Evolutionary conservation across 2,888 invertebrate genomes (phyloP), one percentile per base, ranked within the genome.

Genomic region (Leptogaster cylindrica): DNA sequence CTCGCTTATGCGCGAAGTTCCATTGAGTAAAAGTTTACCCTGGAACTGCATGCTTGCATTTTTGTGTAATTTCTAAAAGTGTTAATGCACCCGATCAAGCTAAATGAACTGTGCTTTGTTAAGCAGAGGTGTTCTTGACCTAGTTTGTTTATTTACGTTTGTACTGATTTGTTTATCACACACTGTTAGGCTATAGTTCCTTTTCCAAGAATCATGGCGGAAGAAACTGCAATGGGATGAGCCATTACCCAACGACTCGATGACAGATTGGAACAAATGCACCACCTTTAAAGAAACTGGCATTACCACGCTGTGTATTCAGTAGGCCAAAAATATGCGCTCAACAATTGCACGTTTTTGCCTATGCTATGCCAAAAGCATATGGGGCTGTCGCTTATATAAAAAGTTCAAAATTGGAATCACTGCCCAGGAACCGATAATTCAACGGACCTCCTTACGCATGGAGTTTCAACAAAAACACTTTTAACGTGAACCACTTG

Each of bases 101-200:
- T n/a, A n/a, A n/a, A n/a, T n/a, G n/a, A n/a, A n/a, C n/a, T n/a
- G n/a, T n/a, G n/a, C n/a, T n/a, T n/a, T n/a, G n/a, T n/a, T n/a
- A n/a, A n/a, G n/a, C n/a, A n/a, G n/a, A n/a, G n/a, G n/a, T n/a
- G n/a, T n/a, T n/a, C n/a, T n/a, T n/a, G n/a, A n/a, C n/a, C n/a
- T n/a, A n/a, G n/a, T n/a, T n/a, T n/a, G n/a, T n/a, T n/a, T n/a
- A n/a, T n/a, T n/a, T n/a, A n/a, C n/a, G n/a, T n/a, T n/a, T n/a
- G n/a, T n/a, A n/a, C n/a, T n/a, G n/a, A n/a, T n/a, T n/a, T n/a
- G n/a, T n/a, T n/a, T n/a, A n/a, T n/a, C n/a, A n/a, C n/a, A n/a
- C n/a, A n/a, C n/a, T n/a, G 67, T 70, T n/a, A 65, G 58, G 66
- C 55, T 71, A 12, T 68, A 70, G 65, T 36, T 70, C 14, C 33